Evolutionary conservation across 2,888 invertebrate species (phyloP).

Genomic region (Chelonus formosanus): DNA sequence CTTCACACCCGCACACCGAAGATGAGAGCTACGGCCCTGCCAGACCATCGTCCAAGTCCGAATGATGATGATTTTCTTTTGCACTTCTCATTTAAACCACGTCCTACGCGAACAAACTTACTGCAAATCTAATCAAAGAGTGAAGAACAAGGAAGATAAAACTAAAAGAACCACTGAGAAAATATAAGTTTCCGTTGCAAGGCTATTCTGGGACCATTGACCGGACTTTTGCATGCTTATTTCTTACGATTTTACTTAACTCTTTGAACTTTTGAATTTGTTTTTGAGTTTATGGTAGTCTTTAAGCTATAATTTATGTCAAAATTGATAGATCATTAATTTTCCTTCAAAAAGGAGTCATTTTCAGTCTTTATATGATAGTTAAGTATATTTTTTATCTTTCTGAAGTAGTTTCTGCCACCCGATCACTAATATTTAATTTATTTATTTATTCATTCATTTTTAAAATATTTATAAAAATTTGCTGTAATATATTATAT

Average conservation of each 20-base stretch:
- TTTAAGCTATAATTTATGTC: no score
- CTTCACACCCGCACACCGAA: conserved; percentile 23
- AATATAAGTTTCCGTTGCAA: conserved; percentile 5
- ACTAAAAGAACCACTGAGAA: background rate
- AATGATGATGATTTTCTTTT: conserved; percentile 1
- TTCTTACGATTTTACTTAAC: background rate
- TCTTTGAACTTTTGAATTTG: no score
- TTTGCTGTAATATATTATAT: no score
- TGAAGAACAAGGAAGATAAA: background rate
- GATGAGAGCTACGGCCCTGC: conserved; percentile 25
- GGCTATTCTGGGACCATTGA: conserved; percentile 20
- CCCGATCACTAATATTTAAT: no score
- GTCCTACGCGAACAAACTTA: conserved; percentile 20
- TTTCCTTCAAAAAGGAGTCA: no score
- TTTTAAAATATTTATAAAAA: no score
- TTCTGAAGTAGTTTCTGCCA: no score
- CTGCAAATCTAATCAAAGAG: background rate
- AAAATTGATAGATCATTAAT: no score
- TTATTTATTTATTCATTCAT: no score
- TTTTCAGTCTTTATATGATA: no score
- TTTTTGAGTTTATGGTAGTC: no score
- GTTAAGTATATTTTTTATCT: no score
- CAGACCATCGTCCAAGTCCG: background rate
- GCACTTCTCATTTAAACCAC: background rate
- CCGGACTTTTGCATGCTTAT: background rate